These are phyloP conservation scores for Heliconius melpomene DNA, from an alignment of 1,140 invertebrate species.

Conservation along the genomic window DNA sequence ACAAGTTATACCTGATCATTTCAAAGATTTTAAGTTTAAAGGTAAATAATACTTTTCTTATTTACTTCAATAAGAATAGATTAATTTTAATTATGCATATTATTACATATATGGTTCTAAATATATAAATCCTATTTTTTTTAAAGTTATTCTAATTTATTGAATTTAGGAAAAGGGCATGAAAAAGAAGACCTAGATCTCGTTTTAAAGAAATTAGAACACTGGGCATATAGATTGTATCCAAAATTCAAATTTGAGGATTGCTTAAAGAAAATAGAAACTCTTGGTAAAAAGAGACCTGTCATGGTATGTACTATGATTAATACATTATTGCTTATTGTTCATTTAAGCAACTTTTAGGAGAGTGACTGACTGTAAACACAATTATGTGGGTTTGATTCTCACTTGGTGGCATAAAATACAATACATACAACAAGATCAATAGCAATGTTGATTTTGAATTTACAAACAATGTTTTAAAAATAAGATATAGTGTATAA, in stretches of 20 bases:
- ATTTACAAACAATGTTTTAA: too few species aligned
- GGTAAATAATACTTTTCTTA: slow-evolving; percentile 74
- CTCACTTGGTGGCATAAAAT: too few species aligned
- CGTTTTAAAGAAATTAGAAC: slow-evolving; percentile 91
- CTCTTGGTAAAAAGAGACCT: slow-evolving; percentile 87
- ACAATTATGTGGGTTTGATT: too few species aligned
- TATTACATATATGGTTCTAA: too few species aligned
- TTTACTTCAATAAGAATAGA: not conserved
- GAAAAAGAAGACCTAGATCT: slow-evolving; percentile 91
- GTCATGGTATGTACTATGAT: slow-evolving; percentile 73
- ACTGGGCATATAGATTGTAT: slow-evolving; percentile 95
- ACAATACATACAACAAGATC: too few species aligned
- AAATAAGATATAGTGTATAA: too few species aligned
- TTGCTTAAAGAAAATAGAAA: slow-evolving; percentile 90
- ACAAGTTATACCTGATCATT: slow-evolving; percentile 88
- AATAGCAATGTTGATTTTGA: too few species aligned
- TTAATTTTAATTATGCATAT: too few species aligned
- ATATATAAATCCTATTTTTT: not conserved
- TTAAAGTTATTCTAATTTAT: not conserved
- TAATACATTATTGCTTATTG: slow-evolving; percentile 12
- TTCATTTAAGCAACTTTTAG: too few species aligned
- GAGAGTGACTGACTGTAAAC: too few species aligned
- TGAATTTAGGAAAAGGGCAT: slow-evolving; percentile 84
- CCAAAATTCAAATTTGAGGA: slow-evolving; percentile 94
- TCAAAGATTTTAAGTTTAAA: slow-evolving; percentile 91